Evolutionary conservation across 1,140 invertebrate species (phyloP), one percentile per base, ranked within the genome.

Genomic region (Heliothis virescens): DNA sequence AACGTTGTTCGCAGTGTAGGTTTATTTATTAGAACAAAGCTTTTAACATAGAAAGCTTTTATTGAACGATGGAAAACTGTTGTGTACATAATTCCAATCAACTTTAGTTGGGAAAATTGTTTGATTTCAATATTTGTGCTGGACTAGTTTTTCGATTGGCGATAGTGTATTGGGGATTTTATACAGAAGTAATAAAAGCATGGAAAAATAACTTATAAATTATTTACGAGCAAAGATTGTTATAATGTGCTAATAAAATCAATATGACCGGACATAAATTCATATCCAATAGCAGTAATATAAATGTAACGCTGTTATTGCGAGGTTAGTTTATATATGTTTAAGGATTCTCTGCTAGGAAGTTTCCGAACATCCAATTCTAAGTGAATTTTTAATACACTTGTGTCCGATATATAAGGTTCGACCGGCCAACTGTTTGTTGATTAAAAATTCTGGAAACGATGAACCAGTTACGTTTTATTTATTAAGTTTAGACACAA

Each of bases 151-250:
- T 41, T 7, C 34, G 34, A 41, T 41, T 7, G 34, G 5, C 34
- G 34, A 41, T 41, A 41, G 34, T 41, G 5, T 41, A 9, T 34
- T 15, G 26, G 10, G 15, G 13, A 21, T 41, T 47, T 18, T n/a
- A 18, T 21, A 18, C 5, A 69, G 52, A 53, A 50, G 21, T 29
- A 52, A 26, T 52, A 69, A 52, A 69, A 69, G 50, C 11, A 50
- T 13, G 34, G 34, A 41, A 69, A 50, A 50, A 13, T 50, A 69
- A 69, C 21, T 50, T 26, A 69, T 48, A n/a, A 26, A 1, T 13
- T 69, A 69, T 69, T 69, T 69, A 69, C 65, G 65, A 69, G 11
- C 18, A 53, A 53, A 69, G 18, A 69, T 29, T 52, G n/a, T 69
- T 69, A 18, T 53, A 69, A 41, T 7, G 34, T 41, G 34, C 9